A percentile compares a stretch with the other conserved stretches of the same genome.
phyloP scores from a whole-genome alignment of 2,797 vertebrate species.

The Lepilemur septentrionalis region DNA sequence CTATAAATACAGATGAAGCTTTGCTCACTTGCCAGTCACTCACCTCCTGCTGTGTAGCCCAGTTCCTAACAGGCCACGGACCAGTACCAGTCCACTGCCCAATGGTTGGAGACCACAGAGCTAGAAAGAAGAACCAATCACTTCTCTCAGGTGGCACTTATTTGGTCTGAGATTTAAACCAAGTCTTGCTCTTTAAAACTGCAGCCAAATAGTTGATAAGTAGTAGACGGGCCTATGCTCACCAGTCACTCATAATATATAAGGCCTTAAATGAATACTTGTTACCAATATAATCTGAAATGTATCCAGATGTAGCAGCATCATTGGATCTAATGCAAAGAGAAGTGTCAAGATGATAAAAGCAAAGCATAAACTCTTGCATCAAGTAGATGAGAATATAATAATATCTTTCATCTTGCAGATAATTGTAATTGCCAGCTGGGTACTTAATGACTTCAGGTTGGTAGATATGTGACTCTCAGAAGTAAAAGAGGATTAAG shows the following conservation, averaged over 20 bases:
- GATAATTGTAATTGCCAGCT: constrained; percentile 56
- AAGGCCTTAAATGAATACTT: not conserved
- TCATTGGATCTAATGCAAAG: not conserved
- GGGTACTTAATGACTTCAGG: constrained; percentile 57
- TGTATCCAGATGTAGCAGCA: not conserved
- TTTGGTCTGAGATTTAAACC: not conserved
- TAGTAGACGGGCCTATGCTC: not conserved
- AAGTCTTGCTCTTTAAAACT: not conserved
- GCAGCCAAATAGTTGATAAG: not conserved
- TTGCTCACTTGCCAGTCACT: too few relatives aligned
- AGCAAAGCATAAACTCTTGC: not conserved
- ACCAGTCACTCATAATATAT: not conserved
- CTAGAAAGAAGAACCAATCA: not conserved
- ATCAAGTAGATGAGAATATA: not conserved
- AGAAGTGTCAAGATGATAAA: not conserved
- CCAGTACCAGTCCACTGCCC: too few relatives aligned
- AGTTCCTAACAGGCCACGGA: too few relatives aligned
- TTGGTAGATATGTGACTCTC: constrained; percentile 52
- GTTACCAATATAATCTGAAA: not conserved
- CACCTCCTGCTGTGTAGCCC: too few relatives aligned
- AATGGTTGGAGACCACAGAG: too few relatives aligned
- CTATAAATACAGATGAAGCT: too few relatives aligned
- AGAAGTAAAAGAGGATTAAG: not conserved
- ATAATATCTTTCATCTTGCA: not conserved
- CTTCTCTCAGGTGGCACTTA: not conserved